These are phyloP conservation scores for Chalcosyrphus nemorum DNA, from an alignment of 2,888 invertebrate species.

Conservation along the genomic window DNA sequence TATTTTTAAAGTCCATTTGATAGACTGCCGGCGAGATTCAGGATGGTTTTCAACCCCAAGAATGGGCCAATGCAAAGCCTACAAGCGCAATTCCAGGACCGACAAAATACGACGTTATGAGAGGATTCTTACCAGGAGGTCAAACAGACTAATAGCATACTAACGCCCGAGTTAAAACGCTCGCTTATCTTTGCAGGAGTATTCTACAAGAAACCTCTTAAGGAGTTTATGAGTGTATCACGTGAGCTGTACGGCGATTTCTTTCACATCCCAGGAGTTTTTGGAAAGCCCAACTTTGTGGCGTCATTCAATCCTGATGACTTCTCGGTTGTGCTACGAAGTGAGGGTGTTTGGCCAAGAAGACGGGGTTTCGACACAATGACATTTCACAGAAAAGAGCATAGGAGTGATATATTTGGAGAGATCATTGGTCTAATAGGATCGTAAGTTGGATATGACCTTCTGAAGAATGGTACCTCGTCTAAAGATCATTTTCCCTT, in stretches of 20 bases:
- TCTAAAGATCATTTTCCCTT: constrained; percentile 66
- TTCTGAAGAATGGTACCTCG: no score
- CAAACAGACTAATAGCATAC: not conserved
- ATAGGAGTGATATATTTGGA: constrained; percentile 74
- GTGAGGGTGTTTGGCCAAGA: constrained; percentile 82
- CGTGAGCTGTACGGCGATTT: constrained; percentile 80
- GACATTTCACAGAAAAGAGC: constrained; percentile 79
- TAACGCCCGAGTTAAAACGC: no score
- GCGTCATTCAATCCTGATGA: constrained; percentile 83
- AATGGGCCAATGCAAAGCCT: constrained; percentile 47
- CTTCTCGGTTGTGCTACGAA: constrained; percentile 82
- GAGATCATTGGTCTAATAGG: constrained; percentile 73
- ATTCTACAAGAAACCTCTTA: constrained; percentile 61
- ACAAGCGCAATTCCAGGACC: constrained; percentile 64
- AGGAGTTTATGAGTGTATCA: constrained; percentile 67
- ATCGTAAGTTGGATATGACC: constrained; percentile 71
- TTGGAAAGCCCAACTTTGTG: constrained; percentile 77
- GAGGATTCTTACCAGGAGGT: constrained; percentile 74
- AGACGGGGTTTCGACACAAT: constrained; percentile 81
- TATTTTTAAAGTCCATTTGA: not conserved
- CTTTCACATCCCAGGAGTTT: constrained; percentile 79
- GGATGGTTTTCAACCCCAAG: not conserved
- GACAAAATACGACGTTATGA: constrained; percentile 43
- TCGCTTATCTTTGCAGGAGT: not conserved
- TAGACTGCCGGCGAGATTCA: not conserved